Evolutionary conservation across 1,140 invertebrate genomes (phyloP).

Genomic region (Epicauta chinensis): DNA sequence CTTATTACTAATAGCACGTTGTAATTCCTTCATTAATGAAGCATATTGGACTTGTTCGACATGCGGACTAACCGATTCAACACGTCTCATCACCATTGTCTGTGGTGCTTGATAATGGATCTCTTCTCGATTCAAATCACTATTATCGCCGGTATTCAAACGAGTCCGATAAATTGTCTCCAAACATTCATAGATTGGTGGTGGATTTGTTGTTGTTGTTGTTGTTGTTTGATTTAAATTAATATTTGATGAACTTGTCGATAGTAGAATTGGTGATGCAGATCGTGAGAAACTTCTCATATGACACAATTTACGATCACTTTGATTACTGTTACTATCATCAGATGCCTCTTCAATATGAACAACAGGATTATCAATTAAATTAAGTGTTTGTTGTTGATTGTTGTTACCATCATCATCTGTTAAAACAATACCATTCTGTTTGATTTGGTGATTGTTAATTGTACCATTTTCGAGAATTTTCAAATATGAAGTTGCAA

Average conservation of each 20-base stretch:
- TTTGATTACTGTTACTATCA: constrained; percentile 40
- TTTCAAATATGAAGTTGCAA: constrained; percentile 32
- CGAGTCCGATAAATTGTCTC: constrained; percentile 26
- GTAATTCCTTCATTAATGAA: constrained; percentile 45
- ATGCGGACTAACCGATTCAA: constrained; percentile 30
- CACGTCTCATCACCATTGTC: constrained; percentile 23
- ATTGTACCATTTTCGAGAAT: constrained; percentile 32
- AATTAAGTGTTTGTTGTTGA: constrained; percentile 17
- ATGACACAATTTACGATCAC: constrained; percentile 41
- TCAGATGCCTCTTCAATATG: constrained; percentile 42
- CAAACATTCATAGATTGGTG: constrained; percentile 44
- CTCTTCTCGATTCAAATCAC: constrained; percentile 27
- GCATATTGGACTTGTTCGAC: constrained; percentile 44
- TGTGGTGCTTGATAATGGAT: constrained; percentile 37
- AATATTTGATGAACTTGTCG: constrained; percentile 42
- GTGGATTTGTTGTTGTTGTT: constrained; percentile 19
- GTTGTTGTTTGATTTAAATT: constrained; percentile 30
- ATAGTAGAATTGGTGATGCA: constrained; percentile 41
- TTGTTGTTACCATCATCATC: neutral
- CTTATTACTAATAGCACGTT: constrained; percentile 38
- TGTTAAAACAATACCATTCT: constrained; percentile 17
- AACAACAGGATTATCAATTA: constrained; percentile 40
- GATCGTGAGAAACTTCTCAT: constrained; percentile 47
- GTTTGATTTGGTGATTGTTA: constrained; percentile 4
- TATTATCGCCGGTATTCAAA: constrained; percentile 37